Evolutionary conservation across 1,140 invertebrate genomes (phyloP).

Genomic region (Eupeodes corollae): DNA sequence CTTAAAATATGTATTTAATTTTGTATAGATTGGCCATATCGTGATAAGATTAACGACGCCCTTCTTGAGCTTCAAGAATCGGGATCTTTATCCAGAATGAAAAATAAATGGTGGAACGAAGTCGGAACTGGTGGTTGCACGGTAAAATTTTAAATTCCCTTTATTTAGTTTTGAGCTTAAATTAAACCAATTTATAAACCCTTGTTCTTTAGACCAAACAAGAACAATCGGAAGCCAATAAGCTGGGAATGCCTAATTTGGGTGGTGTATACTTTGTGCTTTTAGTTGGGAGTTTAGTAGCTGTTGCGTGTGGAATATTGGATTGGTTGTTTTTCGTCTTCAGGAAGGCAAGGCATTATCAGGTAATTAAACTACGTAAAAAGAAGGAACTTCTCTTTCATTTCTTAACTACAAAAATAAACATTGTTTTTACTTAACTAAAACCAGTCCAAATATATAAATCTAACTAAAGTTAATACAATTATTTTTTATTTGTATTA

Average conservation of each 20-base stretch:
- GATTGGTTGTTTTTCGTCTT: constrained; percentile 30
- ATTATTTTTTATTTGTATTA: background rate
- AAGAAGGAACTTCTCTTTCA: too few species aligned
- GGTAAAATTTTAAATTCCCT: constrained; percentile 35
- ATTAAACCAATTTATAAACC: constrained; percentile 11
- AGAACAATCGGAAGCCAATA: constrained; percentile 9
- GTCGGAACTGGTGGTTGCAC: constrained; percentile 64
- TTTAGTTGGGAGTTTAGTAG: constrained; percentile 38
- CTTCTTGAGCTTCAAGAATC: constrained; percentile 70
- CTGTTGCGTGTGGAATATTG: constrained; percentile 32
- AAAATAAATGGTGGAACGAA: constrained; percentile 87
- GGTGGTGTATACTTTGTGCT: constrained; percentile 62
- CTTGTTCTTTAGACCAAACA: constrained; percentile 12
- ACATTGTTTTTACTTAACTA: constrained; percentile 3
- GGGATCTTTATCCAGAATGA: constrained; percentile 62
- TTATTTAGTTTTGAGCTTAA: background rate
- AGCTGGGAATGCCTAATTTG: constrained; percentile 47
- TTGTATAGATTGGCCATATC: constrained; percentile 55
- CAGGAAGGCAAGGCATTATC: constrained; percentile 22
- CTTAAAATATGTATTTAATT: background rate
- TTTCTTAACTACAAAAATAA: too few species aligned
- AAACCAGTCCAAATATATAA: background rate
- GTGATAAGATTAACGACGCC: constrained; percentile 61
- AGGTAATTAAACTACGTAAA: too few species aligned
- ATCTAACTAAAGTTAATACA: background rate